A percentile compares a stretch with the other conserved stretches of the same genome.
Evolutionary conservation across 2,113 vertebrate species (phyloP).

Genomic region (Pterocles burchelli): DNA sequence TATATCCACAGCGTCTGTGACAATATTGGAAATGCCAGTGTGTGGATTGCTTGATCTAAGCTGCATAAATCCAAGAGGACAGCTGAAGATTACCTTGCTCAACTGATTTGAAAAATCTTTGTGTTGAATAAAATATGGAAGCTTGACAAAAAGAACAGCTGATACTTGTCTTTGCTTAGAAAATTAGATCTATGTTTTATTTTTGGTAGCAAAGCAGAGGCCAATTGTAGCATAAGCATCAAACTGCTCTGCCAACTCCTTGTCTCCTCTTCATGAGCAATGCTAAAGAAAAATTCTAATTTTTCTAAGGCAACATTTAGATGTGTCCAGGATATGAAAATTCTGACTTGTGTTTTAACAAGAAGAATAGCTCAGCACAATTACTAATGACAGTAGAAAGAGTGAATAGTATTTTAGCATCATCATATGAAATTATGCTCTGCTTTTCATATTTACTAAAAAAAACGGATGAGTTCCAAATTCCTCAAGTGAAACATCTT

Average conservation of each 20-base stretch:
- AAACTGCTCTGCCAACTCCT: constrained; percentile 24
- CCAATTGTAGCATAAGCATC: constrained; percentile 34
- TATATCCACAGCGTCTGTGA: neutral
- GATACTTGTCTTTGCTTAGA: constrained; percentile 44
- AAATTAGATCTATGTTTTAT: constrained; percentile 30
- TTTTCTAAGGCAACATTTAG: neutral
- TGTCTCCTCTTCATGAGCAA: neutral
- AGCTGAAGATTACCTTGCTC: constrained; percentile 41
- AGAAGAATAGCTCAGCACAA: neutral
- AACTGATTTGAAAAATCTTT: constrained; percentile 18
- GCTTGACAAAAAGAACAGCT: constrained; percentile 50
- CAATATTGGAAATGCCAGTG: neutral
- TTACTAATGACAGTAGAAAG: neutral
- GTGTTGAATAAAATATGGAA: constrained; percentile 27
- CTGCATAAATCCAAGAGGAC: constrained; percentile 4
- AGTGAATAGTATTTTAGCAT: neutral
- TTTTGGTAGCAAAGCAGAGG: constrained; percentile 44
- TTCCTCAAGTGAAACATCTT: neutral
- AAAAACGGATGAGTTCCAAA: neutral
- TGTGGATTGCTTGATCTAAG: constrained; percentile 38
- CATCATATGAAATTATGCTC: neutral
- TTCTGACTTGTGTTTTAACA: neutral
- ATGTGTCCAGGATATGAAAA: neutral
- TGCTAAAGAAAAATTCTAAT: neutral
- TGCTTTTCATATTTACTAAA: neutral